Conservation (phyloP, 1,140 invertebrate genomes). For the Drosophila repletoides region DNA sequence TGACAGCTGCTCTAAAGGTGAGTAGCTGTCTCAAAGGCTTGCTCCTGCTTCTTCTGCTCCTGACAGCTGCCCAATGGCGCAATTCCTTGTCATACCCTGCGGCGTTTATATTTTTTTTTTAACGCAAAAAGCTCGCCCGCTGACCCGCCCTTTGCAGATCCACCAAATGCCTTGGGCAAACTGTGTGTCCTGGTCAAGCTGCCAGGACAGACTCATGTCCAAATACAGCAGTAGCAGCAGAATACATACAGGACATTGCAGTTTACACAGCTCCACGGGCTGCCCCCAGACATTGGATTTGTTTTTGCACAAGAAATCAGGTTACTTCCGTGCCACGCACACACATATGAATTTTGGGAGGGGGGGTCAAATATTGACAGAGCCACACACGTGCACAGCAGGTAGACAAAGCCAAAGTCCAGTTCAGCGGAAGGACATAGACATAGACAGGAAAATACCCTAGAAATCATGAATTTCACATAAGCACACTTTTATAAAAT, state of each 20-base stretch:
- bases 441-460: slow-evolving; percentile 1
- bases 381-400: slow-evolving; percentile 69
- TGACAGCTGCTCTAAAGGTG: slow-evolving; percentile 64
- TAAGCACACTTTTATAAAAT: background rate
- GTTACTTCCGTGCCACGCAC: slow-evolving; percentile 64
- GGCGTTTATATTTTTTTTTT: slow-evolving; percentile 19
- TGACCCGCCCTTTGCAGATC: slow-evolving; percentile 27
- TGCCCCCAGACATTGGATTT: slow-evolving; percentile 14
- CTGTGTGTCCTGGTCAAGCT: slow-evolving; percentile 42
- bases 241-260: slow-evolving; percentile 43
- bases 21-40: slow-evolving; percentile 63
- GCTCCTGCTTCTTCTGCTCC: slow-evolving; percentile 28
- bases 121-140: slow-evolving; percentile 12
- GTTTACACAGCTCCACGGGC: slow-evolving; percentile 47
- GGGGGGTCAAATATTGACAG: slow-evolving; percentile 69
- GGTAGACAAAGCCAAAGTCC: slow-evolving; percentile 45
- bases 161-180: slow-evolving; percentile 60
- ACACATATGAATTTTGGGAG: slow-evolving; percentile 26
- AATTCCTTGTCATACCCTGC: slow-evolving; percentile 46
- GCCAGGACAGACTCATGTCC: slow-evolving; percentile 58
- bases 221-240: slow-evolving; percentile 40
- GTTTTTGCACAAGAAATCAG: slow-evolving; percentile 68
- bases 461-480: background rate
- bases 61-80: slow-evolving; percentile 63
- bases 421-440: background rate